Conservation (phyloP, 2,797 vertebrate species). For the Coccyzus lansbergi region DNA sequence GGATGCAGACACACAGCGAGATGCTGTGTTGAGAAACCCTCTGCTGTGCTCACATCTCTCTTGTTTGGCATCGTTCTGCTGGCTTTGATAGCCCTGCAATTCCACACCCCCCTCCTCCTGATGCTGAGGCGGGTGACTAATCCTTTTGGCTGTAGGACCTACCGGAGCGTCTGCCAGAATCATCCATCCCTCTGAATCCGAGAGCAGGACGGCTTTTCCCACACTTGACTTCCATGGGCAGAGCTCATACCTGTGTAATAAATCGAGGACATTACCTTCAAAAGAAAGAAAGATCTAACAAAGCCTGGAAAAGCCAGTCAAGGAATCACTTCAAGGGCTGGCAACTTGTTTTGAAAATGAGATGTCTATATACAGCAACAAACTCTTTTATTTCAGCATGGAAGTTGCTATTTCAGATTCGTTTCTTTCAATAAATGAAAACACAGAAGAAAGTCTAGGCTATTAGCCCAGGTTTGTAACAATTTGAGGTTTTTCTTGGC, state of each 20-base stretch:
- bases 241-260: background rate
- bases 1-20: rapidly evolving
- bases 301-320: background rate
- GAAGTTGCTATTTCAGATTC: background rate
- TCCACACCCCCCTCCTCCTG: background rate
- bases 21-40: background rate
- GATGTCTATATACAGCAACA: background rate
- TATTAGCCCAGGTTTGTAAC: constrained; percentile 30
- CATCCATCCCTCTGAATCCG: background rate
- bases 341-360: background rate
- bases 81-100: background rate
- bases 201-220: constrained; percentile 29
- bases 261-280: background rate
- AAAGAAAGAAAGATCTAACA: background rate
- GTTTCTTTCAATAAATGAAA: constrained; percentile 47
- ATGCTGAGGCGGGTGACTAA: constrained; percentile 3
- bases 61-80: background rate
- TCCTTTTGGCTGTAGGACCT: background rate
- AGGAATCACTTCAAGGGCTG: background rate
- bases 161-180: background rate
- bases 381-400: background rate
- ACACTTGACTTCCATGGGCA: background rate
- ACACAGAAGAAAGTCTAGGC: constrained; percentile 1
- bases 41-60: background rate
- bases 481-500: constrained; percentile 44